Base-by-base conservation (phyloP, 2,113 vertebrate genomes). In the Capreolus pygargus region DNA sequence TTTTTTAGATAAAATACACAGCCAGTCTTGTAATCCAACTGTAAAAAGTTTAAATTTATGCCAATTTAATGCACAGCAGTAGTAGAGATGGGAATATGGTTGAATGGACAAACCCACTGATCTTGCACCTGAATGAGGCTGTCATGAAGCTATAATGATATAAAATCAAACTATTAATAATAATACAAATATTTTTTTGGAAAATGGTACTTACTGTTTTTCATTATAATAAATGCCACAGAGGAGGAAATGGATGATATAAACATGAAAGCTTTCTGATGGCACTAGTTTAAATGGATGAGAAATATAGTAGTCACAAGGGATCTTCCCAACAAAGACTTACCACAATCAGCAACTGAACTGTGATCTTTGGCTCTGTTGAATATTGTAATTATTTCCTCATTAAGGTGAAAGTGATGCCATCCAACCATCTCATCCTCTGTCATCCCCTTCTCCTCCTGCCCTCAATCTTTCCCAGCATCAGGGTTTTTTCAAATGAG, bases 21-120 rank as follows among this genome's bases (percentile, higher is more conserved):
- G 6, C 21, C 90, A 91, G 33, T 92, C 88, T 98, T 97, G 50
- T 52, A 95, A 89, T 85, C 74, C 47, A 94, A 79, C 33, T 83
- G 39, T 28, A 58, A 94, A 83, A 57, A 21, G 9, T 76, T 98
- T 93, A 81, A 93, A 64, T 52, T 97, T 91, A 79, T 17, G 27
- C 13, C 61, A 97, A 33, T 27, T 95, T 45, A 88, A 9, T 86
- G 30, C 83, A 57, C 84, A 96, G 45, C 55, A 87, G 36, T 98
- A 86, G 86, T n/a, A 87, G 47, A 93, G 60, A 4, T 23, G 39
- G 85, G n/a, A 93, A 90, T 74, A n/a, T 47, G 15, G 30, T 16
- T 88, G 67, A 94, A 82, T 27, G 43, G 55, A 78, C 50, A 61
- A 27, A 94, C 33, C 2, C 74, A 64, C 13, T 27, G 39, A 93